Percentiles rank a stretch among this genome's conserved stretches.
Conservation (phyloP, 2,888 invertebrate genomes). For the Allophyes oxyacanthae region DNA sequence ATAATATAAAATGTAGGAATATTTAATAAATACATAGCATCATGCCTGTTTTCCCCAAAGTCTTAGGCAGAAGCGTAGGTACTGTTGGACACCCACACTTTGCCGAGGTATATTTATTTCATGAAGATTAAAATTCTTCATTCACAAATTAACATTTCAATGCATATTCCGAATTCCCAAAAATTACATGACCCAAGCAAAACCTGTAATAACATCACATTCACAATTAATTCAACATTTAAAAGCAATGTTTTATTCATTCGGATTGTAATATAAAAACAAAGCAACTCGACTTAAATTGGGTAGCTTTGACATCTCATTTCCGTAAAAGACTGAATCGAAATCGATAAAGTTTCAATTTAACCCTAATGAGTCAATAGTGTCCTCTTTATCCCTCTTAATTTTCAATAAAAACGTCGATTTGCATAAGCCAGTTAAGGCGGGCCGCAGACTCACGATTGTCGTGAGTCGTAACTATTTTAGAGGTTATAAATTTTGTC, state of each 20-base stretch:
- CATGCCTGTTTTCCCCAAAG: too few species aligned
- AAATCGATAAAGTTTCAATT: slow-evolving; percentile 65
- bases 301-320: slow-evolving; percentile 59
- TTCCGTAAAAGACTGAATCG: slow-evolving; percentile 56
- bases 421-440: slow-evolving; percentile 64
- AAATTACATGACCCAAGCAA: background rate
- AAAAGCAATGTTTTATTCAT: slow-evolving; percentile 61
- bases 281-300: slow-evolving; percentile 36
- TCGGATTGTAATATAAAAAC: slow-evolving; percentile 32
- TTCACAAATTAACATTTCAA: too few species aligned
- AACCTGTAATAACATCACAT: too few species aligned
- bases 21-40: too few species aligned
- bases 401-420: slow-evolving; percentile 66
- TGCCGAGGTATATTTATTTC: too few species aligned
- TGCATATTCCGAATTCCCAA: background rate
- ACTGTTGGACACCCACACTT: too few species aligned
- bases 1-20: too few species aligned
- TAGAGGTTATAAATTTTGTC: slow-evolving; percentile 29
- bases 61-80: too few species aligned
- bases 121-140: too few species aligned
- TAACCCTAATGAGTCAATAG: slow-evolving; percentile 64
- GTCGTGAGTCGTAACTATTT: slow-evolving; percentile 36
- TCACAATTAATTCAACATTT: slow-evolving; percentile 30
- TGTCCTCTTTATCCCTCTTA: slow-evolving; percentile 53
- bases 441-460: slow-evolving; percentile 41